Conservation (phyloP, 2,797 vertebrate genomes). For the Cyclopterus lumpus region DNA sequence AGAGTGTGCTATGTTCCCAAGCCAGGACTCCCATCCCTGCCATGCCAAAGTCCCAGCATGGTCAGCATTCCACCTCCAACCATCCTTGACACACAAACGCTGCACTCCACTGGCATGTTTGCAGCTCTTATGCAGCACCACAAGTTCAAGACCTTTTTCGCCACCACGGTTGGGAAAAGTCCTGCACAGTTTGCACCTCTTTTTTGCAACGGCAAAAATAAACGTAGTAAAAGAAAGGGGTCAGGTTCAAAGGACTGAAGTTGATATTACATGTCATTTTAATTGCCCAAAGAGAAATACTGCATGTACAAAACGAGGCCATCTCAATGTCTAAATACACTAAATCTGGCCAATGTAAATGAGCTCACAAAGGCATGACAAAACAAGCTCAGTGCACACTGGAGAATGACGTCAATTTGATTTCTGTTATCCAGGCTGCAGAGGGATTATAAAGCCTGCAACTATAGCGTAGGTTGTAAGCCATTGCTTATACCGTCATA, state of each 20-base stretch:
- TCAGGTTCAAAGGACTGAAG: constrained; percentile 29
- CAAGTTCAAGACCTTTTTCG: constrained; percentile 49
- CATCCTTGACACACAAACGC: constrained; percentile 41
- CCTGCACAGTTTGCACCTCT: constrained; percentile 30
- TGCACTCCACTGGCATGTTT: constrained; percentile 37
- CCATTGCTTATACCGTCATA: background rate
- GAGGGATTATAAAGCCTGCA: constrained; percentile 32
- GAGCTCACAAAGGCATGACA: constrained; percentile 4
- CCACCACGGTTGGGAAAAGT: constrained; percentile 32
- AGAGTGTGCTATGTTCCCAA: constrained; percentile 63
- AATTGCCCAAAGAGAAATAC: constrained; percentile 21
- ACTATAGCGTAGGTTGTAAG: background rate
- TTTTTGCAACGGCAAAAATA: constrained; percentile 29
- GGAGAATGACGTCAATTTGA: constrained; percentile 23
- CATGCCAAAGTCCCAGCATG: constrained; percentile 64
- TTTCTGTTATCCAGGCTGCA: constrained; percentile 33
- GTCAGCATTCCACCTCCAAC: constrained; percentile 64
- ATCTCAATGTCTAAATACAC: constrained; percentile 28
- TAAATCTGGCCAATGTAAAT: constrained; percentile 18
- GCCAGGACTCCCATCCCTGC: constrained; percentile 59
- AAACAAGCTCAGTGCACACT: background rate
- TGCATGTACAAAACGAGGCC: background rate
- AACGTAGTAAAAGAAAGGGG: constrained; percentile 8
- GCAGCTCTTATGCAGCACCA: constrained; percentile 41
- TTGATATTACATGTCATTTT: constrained; percentile 15